Percentiles rank a stretch among this genome's conserved stretches.
These are phyloP conservation scores for Acholoe squamosa DNA, from an alignment of 2,888 invertebrate species.

Conservation along the genomic window DNA sequence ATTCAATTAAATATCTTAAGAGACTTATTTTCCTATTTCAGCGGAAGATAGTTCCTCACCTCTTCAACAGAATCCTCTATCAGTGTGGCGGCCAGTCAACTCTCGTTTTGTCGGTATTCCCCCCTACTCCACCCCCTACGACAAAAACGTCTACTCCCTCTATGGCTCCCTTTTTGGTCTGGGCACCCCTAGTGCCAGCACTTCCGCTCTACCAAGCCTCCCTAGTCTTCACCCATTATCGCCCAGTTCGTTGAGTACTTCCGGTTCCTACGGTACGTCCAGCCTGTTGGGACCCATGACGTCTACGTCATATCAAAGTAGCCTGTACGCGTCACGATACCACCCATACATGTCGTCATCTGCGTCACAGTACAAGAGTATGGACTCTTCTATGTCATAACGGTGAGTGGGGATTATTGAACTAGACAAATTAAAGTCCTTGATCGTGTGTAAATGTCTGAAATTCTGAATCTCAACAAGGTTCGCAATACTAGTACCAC, in stretches of 20 bases:
- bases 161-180: conserved; percentile 64
- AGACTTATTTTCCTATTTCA: not conserved
- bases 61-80: conserved; percentile 13
- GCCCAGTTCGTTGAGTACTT: not conserved
- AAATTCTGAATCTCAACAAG: too few species aligned
- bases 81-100: conserved; percentile 65
- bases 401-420: not conserved
- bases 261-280: conserved; percentile 11
- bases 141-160: conserved; percentile 65
- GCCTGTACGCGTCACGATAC: conserved; percentile 63
- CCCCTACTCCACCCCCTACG: conserved; percentile 37
- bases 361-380: conserved; percentile 26
- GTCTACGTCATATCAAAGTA: conserved; percentile 49
- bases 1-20: too few species aligned
- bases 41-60: not conserved
- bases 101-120: conserved; percentile 58
- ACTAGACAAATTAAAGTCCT: too few species aligned
- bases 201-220: not conserved
- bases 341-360: conserved; percentile 64
- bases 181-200: conserved; percentile 74
- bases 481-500: too few species aligned
- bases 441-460: too few species aligned
- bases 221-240: conserved; percentile 47
- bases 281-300: conserved; percentile 44
- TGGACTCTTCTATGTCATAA: conserved; percentile 31